Conservation (phyloP, 2,113 vertebrate genomes). For the Ceratotherium simum region DNA sequence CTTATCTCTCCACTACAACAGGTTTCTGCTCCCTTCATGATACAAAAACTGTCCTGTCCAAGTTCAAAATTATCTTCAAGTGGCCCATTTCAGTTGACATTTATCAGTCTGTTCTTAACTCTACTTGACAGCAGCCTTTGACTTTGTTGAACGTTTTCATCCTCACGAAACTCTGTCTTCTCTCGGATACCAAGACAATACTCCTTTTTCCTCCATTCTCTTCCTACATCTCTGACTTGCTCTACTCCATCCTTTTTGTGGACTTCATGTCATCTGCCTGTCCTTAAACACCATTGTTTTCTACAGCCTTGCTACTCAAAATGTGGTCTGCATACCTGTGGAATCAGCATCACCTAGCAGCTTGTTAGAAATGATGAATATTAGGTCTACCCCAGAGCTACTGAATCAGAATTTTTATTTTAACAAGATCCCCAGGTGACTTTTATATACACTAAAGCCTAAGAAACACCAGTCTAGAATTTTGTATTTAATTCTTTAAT, state of each 20-base stretch:
- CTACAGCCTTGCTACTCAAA: not conserved
- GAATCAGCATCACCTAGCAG: not conserved
- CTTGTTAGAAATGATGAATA: not conserved
- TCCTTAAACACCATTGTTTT: conserved; percentile 38
- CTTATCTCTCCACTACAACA: not conserved
- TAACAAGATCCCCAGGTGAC: not conserved
- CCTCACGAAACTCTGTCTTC: not conserved
- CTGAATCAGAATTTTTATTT: conserved; percentile 6
- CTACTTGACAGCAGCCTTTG: not conserved
- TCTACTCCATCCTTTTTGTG: not conserved
- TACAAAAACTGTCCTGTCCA: not conserved
- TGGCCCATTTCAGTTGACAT: conserved; percentile 8
- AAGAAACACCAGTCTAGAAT: not conserved
- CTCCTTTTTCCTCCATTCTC: not conserved
- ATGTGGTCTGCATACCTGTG: not conserved
- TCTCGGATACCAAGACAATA: not conserved
- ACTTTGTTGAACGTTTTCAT: conserved; percentile 35
- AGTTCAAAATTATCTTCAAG: conserved; percentile 55
- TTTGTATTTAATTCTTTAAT: not conserved
- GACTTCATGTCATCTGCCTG: not conserved
- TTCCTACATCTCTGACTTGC: not conserved
- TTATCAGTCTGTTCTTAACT: not conserved
- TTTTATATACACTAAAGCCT: not conserved
- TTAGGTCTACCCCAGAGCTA: not conserved
- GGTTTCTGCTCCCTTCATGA: not conserved